Evolutionary conservation across 2,888 invertebrate genomes (phyloP).

Genomic region (Pteria penguin): DNA sequence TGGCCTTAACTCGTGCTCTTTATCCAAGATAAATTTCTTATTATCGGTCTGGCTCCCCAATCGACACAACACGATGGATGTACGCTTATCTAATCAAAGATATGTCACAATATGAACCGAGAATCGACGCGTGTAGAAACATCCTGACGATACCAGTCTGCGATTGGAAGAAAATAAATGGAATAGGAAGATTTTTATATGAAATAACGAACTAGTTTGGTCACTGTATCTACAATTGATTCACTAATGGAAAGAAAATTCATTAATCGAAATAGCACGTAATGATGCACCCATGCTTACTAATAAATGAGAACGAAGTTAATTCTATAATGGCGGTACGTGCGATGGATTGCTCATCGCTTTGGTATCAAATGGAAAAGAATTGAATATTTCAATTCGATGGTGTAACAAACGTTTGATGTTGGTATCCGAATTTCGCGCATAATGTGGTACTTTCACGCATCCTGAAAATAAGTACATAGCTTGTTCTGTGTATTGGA

Average conservation of each 20-base stretch:
- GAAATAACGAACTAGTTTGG: background rate
- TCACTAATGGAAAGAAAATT: background rate
- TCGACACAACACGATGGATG: background rate
- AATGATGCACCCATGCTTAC: background rate
- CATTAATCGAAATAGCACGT: background rate
- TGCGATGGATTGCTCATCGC: background rate
- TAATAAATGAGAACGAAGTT: too few species aligned
- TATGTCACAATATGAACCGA: background rate
- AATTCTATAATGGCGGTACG: too few species aligned
- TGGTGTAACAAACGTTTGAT: background rate
- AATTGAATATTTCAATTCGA: background rate
- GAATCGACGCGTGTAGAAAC: too few species aligned
- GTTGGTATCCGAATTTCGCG: background rate
- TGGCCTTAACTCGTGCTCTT: background rate
- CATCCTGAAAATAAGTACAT: background rate
- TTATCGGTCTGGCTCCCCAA: background rate
- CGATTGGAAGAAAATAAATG: background rate
- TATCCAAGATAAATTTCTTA: background rate
- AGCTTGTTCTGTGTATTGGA: background rate
- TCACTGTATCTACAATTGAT: background rate
- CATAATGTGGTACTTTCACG: background rate
- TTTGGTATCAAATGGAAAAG: background rate
- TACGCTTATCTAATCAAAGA: background rate
- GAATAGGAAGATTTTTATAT: background rate
- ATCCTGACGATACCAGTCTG: background rate